Conservation (phyloP, 1,140 invertebrate genomes). For the Thaumetopoea pityocampa region DNA sequence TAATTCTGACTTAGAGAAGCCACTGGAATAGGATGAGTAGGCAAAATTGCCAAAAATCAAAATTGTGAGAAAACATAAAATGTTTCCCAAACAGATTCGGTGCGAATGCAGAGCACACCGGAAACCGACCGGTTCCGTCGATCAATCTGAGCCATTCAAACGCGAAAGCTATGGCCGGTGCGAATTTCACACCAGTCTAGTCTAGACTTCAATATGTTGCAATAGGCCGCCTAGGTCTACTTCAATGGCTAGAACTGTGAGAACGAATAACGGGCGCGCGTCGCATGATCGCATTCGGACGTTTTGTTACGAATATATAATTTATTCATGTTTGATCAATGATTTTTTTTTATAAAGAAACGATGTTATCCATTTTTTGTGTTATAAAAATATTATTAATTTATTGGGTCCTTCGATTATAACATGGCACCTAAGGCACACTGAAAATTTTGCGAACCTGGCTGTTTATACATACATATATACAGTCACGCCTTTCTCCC, state of each 20-base stretch:
- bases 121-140: constrained; percentile 50
- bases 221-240: constrained; percentile 47
- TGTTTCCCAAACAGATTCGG: constrained; percentile 18
- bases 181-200: constrained; percentile 70
- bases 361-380: not conserved
- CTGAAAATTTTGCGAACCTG: no score
- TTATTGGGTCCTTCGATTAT: no score
- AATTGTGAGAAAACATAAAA: constrained; percentile 3
- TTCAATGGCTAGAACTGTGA: constrained; percentile 56
- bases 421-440: no score
- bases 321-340: constrained; percentile 2
- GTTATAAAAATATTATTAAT: no score
- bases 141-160: constrained; percentile 59
- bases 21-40: no score
- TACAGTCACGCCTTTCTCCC: no score
- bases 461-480: no score
- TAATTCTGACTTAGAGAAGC: no score
- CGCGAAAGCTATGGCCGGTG: constrained; percentile 57
- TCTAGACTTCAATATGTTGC: constrained; percentile 56
- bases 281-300: constrained; percentile 41
- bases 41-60: not conserved
- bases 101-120: constrained; percentile 23
- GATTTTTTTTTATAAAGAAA: constrained; percentile 8
- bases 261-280: constrained; percentile 55
- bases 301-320: constrained; percentile 30